These are phyloP conservation scores for Lepilemur septentrionalis DNA, from an alignment of 2,797 vertebrate genomes.

Conservation along the genomic window DNA sequence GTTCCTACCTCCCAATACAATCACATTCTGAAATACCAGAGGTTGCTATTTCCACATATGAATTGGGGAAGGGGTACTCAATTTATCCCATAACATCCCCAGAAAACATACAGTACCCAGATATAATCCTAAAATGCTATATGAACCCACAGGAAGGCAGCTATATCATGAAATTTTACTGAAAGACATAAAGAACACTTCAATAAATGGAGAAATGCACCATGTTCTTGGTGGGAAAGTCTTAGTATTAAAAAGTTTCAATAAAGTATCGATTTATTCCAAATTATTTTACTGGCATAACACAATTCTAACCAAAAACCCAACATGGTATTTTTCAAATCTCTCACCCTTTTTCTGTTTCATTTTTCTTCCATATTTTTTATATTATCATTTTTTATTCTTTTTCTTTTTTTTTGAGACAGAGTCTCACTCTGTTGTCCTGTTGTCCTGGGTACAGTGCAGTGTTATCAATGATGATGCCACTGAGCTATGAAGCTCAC, in stretches of 20 bases:
- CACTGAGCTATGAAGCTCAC: too few species aligned
- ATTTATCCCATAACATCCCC: not conserved
- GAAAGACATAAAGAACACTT: not conserved
- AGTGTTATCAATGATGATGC: too few species aligned
- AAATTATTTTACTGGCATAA: not conserved
- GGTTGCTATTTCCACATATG: not conserved
- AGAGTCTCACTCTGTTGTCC: too few species aligned
- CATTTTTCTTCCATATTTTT: not conserved
- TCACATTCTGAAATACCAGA: not conserved
- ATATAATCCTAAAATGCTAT: not conserved
- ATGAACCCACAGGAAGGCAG: not conserved
- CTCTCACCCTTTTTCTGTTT: not conserved
- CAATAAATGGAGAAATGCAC: not conserved
- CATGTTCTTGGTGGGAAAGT: not conserved
- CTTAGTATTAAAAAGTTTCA: not conserved
- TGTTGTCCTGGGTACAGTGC: too few species aligned
- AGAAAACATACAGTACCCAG: not conserved
- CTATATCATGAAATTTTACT: not conserved
- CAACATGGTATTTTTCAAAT: not conserved
- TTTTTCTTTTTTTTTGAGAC: too few species aligned
- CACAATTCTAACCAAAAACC: not conserved
- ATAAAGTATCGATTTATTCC: not conserved
- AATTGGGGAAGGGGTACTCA: not conserved
- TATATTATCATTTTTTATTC: not conserved
- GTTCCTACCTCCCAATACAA: not conserved